A percentile compares a stretch with the other conserved stretches of the same genome.
phyloP scores from a whole-genome alignment of 2,113 vertebrate species.

The Erinaceus europaeus region DNA sequence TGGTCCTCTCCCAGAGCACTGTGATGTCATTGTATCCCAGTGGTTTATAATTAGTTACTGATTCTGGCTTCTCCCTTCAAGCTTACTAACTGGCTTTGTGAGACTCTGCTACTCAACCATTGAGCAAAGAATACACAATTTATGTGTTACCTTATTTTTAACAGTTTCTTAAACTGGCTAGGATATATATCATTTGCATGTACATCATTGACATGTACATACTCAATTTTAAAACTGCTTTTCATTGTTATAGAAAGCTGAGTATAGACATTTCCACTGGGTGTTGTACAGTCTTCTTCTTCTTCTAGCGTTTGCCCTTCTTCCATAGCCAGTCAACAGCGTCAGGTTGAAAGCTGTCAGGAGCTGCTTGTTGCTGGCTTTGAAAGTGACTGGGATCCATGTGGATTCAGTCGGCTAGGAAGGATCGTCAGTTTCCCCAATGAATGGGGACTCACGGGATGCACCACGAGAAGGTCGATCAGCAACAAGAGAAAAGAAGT shows the following conservation, averaged over 20 bases:
- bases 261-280: not conserved
- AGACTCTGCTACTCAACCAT: not conserved
- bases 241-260: conserved; percentile 18
- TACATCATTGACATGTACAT: no score
- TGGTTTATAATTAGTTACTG: not conserved
- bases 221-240: not conserved
- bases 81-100: no score
- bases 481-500: not conserved
- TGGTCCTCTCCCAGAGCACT: not conserved
- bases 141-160: not conserved
- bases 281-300: not conserved
- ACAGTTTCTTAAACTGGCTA: not conserved
- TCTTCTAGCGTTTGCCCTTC: no score
- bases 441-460: no score
- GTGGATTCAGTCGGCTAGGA: no score
- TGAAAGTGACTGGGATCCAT: no score
- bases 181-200: not conserved
- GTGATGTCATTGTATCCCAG: not conserved
- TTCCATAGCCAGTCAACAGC: no score
- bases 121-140: not conserved
- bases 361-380: no score
- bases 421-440: no score
- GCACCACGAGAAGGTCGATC: no score
- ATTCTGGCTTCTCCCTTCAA: no score
- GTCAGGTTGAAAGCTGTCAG: no score